These are phyloP conservation scores for Cariama cristata DNA, from an alignment of 2,113 vertebrate species.

Conservation along the genomic window DNA sequence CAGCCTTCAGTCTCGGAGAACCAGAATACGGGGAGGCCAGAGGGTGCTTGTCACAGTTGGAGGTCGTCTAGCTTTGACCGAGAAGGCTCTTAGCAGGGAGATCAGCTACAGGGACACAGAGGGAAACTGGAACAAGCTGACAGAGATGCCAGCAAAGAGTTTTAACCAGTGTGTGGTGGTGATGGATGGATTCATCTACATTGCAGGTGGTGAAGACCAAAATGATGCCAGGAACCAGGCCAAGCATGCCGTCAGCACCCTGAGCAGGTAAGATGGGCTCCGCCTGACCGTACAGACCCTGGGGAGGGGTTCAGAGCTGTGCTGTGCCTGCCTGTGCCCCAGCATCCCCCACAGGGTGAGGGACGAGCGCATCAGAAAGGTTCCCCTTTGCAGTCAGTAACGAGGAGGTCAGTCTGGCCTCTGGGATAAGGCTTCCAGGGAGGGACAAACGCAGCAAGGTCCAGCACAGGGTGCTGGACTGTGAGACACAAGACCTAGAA, in stretches of 20 bases:
- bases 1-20: conserved; percentile 81
- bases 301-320: neutral
- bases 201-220: conserved; percentile 86
- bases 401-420: neutral
- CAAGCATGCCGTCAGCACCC: conserved; percentile 84
- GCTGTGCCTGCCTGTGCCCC: neutral
- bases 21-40: conserved; percentile 78
- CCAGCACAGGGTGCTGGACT: neutral
- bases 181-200: conserved; percentile 88
- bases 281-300: neutral
- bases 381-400: neutral
- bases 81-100: conserved; percentile 85
- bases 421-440: neutral
- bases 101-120: conserved; percentile 81
- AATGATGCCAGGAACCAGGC: conserved; percentile 88
- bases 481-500: neutral
- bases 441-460: neutral
- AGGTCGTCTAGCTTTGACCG: conserved; percentile 80
- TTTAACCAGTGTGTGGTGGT: conserved; percentile 88
- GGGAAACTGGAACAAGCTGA: conserved; percentile 83
- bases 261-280: conserved; percentile 76
- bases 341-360: neutral
- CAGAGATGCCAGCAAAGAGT: conserved; percentile 85
- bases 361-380: fast-evolving
- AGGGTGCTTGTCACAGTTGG: conserved; percentile 80